Conservation (phyloP, 2,797 vertebrate species). For the Microctenopoma stevenorrisi region DNA sequence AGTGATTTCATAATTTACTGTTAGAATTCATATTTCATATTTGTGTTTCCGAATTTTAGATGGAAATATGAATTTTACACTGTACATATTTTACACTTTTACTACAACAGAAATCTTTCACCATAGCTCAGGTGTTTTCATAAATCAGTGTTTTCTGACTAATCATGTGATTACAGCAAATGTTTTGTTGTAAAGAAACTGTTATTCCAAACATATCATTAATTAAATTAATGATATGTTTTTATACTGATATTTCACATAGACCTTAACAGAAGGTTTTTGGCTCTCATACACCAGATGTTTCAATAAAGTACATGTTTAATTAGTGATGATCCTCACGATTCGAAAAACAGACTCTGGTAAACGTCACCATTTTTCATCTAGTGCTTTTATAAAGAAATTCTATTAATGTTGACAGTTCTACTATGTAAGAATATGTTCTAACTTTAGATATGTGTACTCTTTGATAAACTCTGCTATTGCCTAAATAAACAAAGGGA, state of each 20-base stretch:
- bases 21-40: no score
- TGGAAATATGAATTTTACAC: conserved; percentile 20
- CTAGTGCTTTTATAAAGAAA: conserved; percentile 13
- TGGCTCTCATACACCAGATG: no score
- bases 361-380: not conserved
- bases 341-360: conserved; percentile 3
- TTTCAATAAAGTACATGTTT: not conserved
- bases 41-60: not conserved
- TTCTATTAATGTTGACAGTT: conserved; percentile 12
- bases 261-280: conserved; percentile 20
- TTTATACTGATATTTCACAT: conserved; percentile 30
- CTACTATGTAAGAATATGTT: conserved; percentile 40
- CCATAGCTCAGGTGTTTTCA: conserved; percentile 50
- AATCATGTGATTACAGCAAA: conserved; percentile 32
- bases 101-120: not conserved
- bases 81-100: conserved; percentile 30
- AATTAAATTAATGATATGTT: conserved; percentile 7
- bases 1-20: not conserved
- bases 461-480: conserved; percentile 42
- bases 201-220: not conserved
- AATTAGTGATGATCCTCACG: not conserved
- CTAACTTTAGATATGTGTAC: conserved; percentile 43
- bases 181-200: not conserved
- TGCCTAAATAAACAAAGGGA: conserved; percentile 60
- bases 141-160: conserved; percentile 9